These are phyloP conservation scores for Muscicapa adusta DNA, from an alignment of 2,113 vertebrate genomes.

Conservation along the genomic window DNA sequence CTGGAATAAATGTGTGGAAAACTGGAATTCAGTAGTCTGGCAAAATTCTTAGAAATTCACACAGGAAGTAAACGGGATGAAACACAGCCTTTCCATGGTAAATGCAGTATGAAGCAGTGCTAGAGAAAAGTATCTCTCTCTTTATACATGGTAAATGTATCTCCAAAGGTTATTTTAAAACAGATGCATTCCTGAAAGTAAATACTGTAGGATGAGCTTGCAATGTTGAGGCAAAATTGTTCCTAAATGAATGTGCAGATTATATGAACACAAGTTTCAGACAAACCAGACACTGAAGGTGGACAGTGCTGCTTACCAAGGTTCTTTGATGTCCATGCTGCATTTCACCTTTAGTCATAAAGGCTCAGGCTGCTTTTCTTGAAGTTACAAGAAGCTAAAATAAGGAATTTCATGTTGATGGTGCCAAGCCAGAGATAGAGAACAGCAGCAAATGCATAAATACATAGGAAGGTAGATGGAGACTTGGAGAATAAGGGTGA, in stretches of 20 bases:
- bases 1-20: not conserved
- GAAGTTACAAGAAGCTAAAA: not conserved
- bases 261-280: not conserved
- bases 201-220: not conserved
- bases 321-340: not conserved
- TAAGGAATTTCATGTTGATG: not conserved
- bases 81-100: not conserved
- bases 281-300: not conserved
- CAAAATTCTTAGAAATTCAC: not conserved
- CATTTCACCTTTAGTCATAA: not conserved
- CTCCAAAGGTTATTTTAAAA: not conserved
- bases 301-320: not conserved
- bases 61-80: not conserved
- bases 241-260: not conserved
- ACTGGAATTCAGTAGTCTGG: not conserved
- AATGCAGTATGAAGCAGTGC: not conserved
- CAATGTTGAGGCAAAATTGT: not conserved
- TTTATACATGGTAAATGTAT: not conserved
- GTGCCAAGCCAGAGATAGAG: not conserved
- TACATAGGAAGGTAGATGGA: not conserved
- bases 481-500: not conserved
- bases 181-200: not conserved
- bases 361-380: not conserved
- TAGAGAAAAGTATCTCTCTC: not conserved
- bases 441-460: not conserved